Percentiles rank a stretch among this genome's conserved stretches.
These are phyloP conservation scores for Tenthredo scrophulariae DNA, from an alignment of 2,888 invertebrate genomes.

Conservation along the genomic window DNA sequence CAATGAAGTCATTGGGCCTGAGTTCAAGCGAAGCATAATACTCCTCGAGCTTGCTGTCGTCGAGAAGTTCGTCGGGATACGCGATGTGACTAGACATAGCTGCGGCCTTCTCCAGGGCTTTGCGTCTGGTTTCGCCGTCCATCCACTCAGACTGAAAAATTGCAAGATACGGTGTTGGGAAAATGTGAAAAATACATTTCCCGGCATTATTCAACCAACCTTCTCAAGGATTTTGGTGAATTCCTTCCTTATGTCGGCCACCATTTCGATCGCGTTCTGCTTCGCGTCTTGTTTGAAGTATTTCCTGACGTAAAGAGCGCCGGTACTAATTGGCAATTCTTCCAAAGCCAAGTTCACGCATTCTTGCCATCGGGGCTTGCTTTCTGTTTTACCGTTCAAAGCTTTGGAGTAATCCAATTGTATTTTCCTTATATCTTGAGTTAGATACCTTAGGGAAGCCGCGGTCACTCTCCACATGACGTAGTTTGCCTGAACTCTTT, in stretches of 20 bases:
- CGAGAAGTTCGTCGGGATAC: slow-evolving; percentile 93
- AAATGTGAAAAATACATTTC: not conserved
- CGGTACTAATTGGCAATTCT: slow-evolving; percentile 88
- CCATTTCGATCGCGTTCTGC: slow-evolving; percentile 92
- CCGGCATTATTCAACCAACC: slow-evolving; percentile 66
- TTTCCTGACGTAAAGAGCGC: slow-evolving; percentile 92
- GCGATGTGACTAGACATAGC: slow-evolving; percentile 95
- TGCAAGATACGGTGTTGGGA: not conserved
- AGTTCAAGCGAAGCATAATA: slow-evolving; percentile 84
- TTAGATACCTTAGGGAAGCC: slow-evolving; percentile 89
- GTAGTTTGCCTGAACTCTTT: slow-evolving; percentile 91
- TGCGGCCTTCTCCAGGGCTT: slow-evolving; percentile 89
- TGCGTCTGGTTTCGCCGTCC: slow-evolving; percentile 89
- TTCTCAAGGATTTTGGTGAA: slow-evolving; percentile 89
- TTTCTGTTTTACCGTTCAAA: slow-evolving; percentile 90
- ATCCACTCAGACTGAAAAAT: slow-evolving; percentile 88
- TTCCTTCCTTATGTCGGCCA: slow-evolving; percentile 89
- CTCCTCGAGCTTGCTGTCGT: slow-evolving; percentile 88
- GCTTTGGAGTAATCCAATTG: slow-evolving; percentile 91
- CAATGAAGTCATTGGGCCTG: slow-evolving; percentile 76
- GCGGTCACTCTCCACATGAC: slow-evolving; percentile 95
- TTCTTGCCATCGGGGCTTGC: slow-evolving; percentile 96
- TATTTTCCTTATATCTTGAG: slow-evolving; percentile 87
- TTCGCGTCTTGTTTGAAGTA: slow-evolving; percentile 93
- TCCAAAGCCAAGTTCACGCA: slow-evolving; percentile 90